Percentiles rank a stretch among this genome's conserved stretches.
phyloP scores from a whole-genome alignment of 2,888 invertebrate species.

The Syrista parreyssii region DNA sequence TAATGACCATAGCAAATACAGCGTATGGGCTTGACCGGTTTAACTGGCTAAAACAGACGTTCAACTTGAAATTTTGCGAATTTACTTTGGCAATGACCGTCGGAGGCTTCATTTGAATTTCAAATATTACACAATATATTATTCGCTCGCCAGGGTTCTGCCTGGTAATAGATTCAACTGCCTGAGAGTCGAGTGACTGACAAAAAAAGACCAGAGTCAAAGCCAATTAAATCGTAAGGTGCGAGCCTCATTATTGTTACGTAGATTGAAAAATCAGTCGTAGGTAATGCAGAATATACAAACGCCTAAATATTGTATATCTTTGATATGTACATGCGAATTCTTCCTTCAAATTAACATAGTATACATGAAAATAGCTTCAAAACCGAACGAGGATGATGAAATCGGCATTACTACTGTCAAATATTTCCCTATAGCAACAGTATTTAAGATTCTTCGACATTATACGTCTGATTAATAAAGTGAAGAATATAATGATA shows the following conservation, averaged over 20 bases:
- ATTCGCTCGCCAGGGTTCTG: not conserved
- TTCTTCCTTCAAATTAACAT: not conserved
- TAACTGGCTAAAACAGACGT: not conserved
- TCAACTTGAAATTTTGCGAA: not conserved
- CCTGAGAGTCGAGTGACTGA: not conserved
- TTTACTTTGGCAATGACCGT: not conserved
- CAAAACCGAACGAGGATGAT: not conserved
- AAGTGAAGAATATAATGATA: not conserved
- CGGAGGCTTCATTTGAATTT: not conserved
- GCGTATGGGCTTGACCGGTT: not conserved
- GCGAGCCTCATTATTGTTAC: not conserved
- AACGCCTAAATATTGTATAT: not conserved
- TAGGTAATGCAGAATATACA: not conserved
- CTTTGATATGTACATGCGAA: not conserved
- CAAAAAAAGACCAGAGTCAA: not conserved
- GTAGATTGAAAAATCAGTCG: not conserved
- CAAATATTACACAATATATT: not conserved
- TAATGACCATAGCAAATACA: not conserved
- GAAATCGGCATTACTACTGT: not conserved
- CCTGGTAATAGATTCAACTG: not conserved
- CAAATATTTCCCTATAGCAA: not conserved
- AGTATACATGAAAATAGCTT: not conserved
- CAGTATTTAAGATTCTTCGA: not conserved
- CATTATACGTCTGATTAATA: not conserved
- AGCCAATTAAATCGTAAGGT: not conserved